Evolutionary conservation across 2,888 invertebrate genomes (phyloP).

Genomic region (Troglohyphantes excavatus): DNA sequence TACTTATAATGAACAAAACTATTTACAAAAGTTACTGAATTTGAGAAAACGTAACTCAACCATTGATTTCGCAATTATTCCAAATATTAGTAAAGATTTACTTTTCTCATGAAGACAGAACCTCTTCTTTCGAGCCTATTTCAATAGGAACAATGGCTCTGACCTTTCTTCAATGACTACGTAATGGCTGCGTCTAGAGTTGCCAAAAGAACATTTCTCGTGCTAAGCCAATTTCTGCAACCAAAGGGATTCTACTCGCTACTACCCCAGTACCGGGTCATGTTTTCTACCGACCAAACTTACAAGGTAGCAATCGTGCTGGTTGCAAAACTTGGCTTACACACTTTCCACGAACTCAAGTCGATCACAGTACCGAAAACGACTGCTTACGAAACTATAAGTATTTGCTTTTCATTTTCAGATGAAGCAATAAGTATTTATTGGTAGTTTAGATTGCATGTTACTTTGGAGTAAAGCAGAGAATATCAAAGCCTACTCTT

Average conservation of each 20-base stretch:
- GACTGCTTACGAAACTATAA: conserved; percentile 21
- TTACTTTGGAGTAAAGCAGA: conserved; percentile 47
- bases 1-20: no score
- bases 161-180: conserved; percentile 1
- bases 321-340: conserved; percentile 65
- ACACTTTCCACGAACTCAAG: not conserved
- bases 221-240: conserved; percentile 65
- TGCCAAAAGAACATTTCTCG: conserved; percentile 7
- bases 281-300: conserved; percentile 45
- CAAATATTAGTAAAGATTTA: not conserved
- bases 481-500: conserved; percentile 19
- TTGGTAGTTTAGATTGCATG: conserved; percentile 59
- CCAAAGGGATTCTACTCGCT: conserved; percentile 30
- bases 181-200: conserved; percentile 27
- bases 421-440: conserved; percentile 54
- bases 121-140: not conserved
- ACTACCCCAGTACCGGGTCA: conserved; percentile 55
- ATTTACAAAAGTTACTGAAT: no score
- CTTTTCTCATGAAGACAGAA: conserved; percentile 44
- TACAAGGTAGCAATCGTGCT: conserved; percentile 13
- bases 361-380: conserved; percentile 3
- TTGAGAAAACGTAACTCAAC: no score
- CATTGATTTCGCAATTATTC: not conserved
- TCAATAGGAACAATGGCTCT: not conserved
- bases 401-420: conserved; percentile 30